These are phyloP conservation scores for Synergus itoensis DNA, from an alignment of 2,888 invertebrate genomes.

Conservation along the genomic window DNA sequence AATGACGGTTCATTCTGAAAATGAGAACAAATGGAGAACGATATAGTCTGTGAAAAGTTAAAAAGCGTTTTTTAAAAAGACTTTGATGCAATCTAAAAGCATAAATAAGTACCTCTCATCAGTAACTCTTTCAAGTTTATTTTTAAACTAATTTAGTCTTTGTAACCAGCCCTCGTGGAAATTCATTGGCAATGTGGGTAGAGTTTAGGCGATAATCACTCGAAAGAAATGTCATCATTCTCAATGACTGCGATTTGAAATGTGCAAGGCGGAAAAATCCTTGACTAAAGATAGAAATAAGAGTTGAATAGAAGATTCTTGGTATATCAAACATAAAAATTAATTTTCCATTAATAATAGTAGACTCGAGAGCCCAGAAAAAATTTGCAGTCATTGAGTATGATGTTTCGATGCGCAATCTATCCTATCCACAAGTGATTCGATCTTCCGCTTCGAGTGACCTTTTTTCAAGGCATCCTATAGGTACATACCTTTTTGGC, in stretches of 20 bases:
- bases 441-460: conserved; percentile 35
- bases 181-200: background rate
- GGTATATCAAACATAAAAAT: background rate
- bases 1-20: background rate
- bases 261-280: background rate
- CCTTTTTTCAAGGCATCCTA: conserved; percentile 20
- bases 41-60: conserved; percentile 1
- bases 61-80: conserved; percentile 16
- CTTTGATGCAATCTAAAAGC: background rate
- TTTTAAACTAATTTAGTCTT: background rate
- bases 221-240: background rate
- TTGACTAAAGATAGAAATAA: background rate
- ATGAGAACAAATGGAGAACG: conserved; percentile 14
- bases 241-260: background rate
- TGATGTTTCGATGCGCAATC: conserved; percentile 16
- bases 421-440: conserved; percentile 24
- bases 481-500: conserved; percentile 31
- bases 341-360: background rate
- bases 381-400: background rate
- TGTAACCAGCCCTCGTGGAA: conserved; percentile 2
- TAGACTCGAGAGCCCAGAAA: background rate
- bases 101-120: background rate
- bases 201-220: background rate
- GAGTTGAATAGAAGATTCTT: background rate
- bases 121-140: background rate